Conservation (phyloP, 2,113 vertebrate genomes). For the Empidonax alnorum region DNA sequence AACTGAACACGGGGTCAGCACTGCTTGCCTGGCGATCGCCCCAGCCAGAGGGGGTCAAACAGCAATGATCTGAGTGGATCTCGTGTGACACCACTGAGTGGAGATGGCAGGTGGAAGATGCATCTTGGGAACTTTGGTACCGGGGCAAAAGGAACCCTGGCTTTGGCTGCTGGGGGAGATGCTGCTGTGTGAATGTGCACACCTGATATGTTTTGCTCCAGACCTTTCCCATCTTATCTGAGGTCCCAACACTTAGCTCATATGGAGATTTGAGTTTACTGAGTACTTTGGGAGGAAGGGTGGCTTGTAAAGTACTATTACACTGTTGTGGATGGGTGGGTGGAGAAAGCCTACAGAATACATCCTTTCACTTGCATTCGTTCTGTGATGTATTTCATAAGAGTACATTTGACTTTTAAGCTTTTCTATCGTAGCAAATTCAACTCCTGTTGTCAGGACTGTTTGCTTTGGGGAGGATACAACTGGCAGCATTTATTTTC, state of each 20-base stretch:
- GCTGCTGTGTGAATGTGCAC: neutral
- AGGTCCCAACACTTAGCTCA: neutral
- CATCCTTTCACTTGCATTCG: conserved; percentile 16
- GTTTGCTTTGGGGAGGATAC: conserved; percentile 55
- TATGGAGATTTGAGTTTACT: rapidly evolving
- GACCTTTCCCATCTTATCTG: neutral
- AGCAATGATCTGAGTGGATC: neutral
- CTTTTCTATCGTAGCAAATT: conserved; percentile 43
- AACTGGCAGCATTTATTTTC: conserved; percentile 61
- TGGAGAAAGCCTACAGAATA: neutral
- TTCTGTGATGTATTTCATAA: neutral
- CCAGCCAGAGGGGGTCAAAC: neutral
- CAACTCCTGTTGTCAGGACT: conserved; percentile 45
- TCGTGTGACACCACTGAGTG: rapidly evolving
- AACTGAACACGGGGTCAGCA: rapidly evolving
- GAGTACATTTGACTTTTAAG: conserved; percentile 53
- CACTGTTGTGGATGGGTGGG: neutral
- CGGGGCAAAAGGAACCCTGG: neutral
- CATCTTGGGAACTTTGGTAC: neutral
- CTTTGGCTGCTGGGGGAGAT: neutral
- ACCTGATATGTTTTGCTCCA: neutral
- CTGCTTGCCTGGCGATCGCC: neutral
- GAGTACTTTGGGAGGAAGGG: neutral
- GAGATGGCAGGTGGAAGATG: neutral
- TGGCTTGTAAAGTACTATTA: neutral